Evolutionary conservation across 2,797 vertebrate species (phyloP), one percentile per base, ranked within the genome.

Genomic region (Anomalospiza imberbis): DNA sequence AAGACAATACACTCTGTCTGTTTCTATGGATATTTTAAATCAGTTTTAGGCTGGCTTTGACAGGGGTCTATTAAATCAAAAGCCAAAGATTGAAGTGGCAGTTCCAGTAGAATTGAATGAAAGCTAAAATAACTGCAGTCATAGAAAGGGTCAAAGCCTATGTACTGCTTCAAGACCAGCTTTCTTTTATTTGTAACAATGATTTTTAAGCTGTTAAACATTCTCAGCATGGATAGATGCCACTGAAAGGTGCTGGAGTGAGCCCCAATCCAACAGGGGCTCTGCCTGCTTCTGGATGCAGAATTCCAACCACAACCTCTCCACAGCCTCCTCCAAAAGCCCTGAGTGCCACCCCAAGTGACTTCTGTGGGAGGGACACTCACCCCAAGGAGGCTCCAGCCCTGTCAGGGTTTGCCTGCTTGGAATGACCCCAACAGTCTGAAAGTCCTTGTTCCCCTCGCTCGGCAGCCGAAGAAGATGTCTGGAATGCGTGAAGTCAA

Each of bases 11-110:
- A 67, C 29, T 54, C 61, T 76, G 16, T 67, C 68, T 94, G 58
- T 88, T 96, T 91, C 93, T 91, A 88, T 74, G 55, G 62, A 70
- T 95, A 90, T 95, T 88, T 88, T 79, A 92, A 87, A 92, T 85
- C 88, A 77, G 60, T 66, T 92, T 88, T 85, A 92, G 70, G 51
- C 54, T 78, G 86, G 13, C 25, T 88, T 44, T 85, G 93, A 81
- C 82, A 85, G 40, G 14, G 21, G 13, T 76, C 66, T 92, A 87
- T 91, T 94, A 93, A 94, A 89, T 90, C 63, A 94, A 88, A 89
- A 93, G 58, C 42, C 81, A 82, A 95, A 93, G 81, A 88, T 7
- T 81, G 58, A 95, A 90, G 76, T 67, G 55, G 61, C 51, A 67
- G 74, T 85, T 95, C 44, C 63, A 65, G 60, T 8, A 61, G 76